Evolutionary conservation across 2,888 invertebrate genomes (phyloP).

Genomic region (Eristalis tenax): DNA sequence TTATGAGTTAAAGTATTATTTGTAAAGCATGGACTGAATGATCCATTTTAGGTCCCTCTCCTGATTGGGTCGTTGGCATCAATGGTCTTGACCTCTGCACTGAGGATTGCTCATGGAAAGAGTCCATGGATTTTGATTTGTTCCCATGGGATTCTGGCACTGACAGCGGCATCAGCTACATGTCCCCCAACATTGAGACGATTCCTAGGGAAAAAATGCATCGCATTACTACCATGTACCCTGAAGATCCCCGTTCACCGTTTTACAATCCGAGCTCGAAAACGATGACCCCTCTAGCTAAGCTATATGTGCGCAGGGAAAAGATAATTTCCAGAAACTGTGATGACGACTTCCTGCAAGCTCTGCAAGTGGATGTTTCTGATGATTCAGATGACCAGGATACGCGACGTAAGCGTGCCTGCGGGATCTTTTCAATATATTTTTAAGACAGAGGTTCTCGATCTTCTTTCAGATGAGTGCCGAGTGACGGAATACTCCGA

Average conservation of each 20-base stretch:
- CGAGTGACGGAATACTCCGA: conserved; percentile 87
- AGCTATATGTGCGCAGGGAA: conserved; percentile 89
- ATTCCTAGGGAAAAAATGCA: conserved; percentile 92
- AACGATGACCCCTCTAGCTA: conserved; percentile 92
- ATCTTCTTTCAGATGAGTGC: conserved; percentile 87
- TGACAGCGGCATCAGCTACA: conserved; percentile 94
- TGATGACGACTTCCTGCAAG: conserved; percentile 85
- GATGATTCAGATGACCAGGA: conserved; percentile 87
- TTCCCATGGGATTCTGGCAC: conserved; percentile 98
- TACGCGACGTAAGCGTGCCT: conserved; percentile 83
- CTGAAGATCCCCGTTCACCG: conserved; percentile 94
- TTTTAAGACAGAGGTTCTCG: neutral
- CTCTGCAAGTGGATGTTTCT: conserved; percentile 84
- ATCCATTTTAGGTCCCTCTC: conserved; percentile 89
- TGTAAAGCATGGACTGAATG: no score
- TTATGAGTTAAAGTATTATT: fast-evolving
- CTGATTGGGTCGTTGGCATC: conserved; percentile 99
- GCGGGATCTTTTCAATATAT: neutral
- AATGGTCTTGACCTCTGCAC: conserved; percentile 93
- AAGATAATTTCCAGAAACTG: conserved; percentile 89
- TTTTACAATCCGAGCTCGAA: conserved; percentile 89
- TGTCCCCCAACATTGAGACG: conserved; percentile 91
- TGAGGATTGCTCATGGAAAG: conserved; percentile 95
- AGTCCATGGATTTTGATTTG: conserved; percentile 90
- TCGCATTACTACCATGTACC: conserved; percentile 93